Evolutionary conservation across 2,888 invertebrate species (phyloP).

Genomic region (Ryuthela nishihirai): DNA sequence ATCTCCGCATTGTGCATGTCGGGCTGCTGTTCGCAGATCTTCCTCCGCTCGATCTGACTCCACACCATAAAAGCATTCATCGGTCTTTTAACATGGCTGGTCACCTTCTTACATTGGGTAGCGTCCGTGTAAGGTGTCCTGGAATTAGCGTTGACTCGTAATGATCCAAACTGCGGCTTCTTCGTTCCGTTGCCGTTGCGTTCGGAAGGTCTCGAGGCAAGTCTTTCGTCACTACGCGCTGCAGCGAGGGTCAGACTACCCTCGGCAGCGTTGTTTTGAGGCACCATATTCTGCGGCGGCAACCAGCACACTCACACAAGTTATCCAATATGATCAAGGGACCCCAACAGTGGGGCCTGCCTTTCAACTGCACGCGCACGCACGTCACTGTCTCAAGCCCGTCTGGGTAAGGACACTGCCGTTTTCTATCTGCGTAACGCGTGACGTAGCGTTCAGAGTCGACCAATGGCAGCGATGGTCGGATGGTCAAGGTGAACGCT

Average conservation of each 20-base stretch:
- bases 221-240: background rate
- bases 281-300: background rate
- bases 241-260: background rate
- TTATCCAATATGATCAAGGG: no score
- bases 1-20: slow-evolving; percentile 99
- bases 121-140: slow-evolving; percentile 96
- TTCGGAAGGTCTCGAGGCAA: background rate
- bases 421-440: background rate
- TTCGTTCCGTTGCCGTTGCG: background rate
- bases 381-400: no score
- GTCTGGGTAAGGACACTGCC: no score
- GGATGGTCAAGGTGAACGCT: slow-evolving; percentile 39
- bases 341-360: no score
- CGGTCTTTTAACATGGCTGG: slow-evolving; percentile 96
- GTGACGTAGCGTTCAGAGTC: slow-evolving; percentile 22
- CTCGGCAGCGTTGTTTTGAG: background rate
- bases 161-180: slow-evolving; percentile 72
- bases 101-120: slow-evolving; percentile 85
- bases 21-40: slow-evolving; percentile 93
- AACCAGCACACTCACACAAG: no score
- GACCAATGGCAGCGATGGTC: slow-evolving; percentile 20
- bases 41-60: slow-evolving; percentile 94
- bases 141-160: slow-evolving; percentile 83
- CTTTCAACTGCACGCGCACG: no score
- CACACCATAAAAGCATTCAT: slow-evolving; percentile 99